Evolutionary conservation across 1,140 invertebrate species (phyloP).

Genomic region (Stegodyphus mimosarum): DNA sequence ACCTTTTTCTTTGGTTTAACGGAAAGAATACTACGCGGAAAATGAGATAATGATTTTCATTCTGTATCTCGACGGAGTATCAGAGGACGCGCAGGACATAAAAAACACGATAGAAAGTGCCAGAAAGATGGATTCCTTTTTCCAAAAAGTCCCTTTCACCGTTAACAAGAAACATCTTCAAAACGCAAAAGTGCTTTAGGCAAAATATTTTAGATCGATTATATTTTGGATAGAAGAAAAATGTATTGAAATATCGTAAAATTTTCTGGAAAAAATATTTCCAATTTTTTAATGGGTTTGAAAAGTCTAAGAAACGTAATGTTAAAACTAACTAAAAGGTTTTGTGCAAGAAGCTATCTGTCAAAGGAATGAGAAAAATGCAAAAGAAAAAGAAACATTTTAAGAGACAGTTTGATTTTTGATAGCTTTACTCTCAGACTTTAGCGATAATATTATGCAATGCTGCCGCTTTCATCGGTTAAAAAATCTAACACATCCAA

Average conservation of each 20-base stretch:
- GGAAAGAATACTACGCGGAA: too few species aligned
- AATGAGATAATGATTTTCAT: too few species aligned
- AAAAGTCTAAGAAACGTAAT: background rate
- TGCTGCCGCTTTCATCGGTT: too few species aligned
- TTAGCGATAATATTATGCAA: too few species aligned
- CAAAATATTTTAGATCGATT: slow-evolving; percentile 14
- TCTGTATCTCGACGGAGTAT: too few species aligned
- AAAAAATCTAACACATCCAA: too few species aligned
- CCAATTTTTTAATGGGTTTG: background rate
- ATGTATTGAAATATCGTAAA: background rate
- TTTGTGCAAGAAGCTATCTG: background rate
- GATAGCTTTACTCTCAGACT: too few species aligned
- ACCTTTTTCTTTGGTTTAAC: too few species aligned
- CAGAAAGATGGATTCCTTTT: background rate
- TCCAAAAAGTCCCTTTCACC: background rate
- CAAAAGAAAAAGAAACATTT: too few species aligned
- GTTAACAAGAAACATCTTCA: slow-evolving; percentile 39
- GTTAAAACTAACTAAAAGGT: background rate
- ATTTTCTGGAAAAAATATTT: background rate
- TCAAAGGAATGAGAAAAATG: background rate
- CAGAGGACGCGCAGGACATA: background rate
- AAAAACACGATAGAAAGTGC: background rate
- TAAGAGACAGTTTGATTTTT: too few species aligned
- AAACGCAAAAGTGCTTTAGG: background rate
- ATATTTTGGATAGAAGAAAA: background rate